Conservation (phyloP, 2,888 invertebrate genomes). For the Noctua comes region DNA sequence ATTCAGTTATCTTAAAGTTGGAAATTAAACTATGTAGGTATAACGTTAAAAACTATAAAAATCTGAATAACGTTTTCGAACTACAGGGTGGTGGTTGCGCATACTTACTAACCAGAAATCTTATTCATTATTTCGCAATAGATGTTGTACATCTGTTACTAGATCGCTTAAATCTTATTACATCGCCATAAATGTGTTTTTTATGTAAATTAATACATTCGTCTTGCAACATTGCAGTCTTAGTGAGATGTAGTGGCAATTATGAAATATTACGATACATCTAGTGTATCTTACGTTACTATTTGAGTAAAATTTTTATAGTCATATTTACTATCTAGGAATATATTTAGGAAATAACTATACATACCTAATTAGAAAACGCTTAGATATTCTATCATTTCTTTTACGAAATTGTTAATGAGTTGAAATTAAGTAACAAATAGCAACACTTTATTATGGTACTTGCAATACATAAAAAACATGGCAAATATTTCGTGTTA, state of each 20-base stretch:
- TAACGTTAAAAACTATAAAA: neutral
- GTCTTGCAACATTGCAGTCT: constrained; percentile 36
- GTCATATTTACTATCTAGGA: no score
- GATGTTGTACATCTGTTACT: constrained; percentile 31
- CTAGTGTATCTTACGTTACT: neutral
- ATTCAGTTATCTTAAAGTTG: neutral
- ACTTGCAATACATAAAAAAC: neutral
- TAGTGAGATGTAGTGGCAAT: constrained; percentile 36
- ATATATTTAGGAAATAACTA: neutral
- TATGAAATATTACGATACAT: constrained; percentile 40
- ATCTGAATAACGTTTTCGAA: neutral
- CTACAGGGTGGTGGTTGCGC: neutral
- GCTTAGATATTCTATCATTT: neutral
- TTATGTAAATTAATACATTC: constrained; percentile 54
- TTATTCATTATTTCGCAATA: constrained; percentile 31
- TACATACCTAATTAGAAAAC: neutral
- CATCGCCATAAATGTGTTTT: constrained; percentile 42
- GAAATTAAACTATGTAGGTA: neutral
- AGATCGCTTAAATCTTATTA: constrained; percentile 46
- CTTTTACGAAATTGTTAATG: neutral
- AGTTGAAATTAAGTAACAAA: neutral
- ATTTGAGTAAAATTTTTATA: constrained; percentile 4
- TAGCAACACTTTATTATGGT: neutral
- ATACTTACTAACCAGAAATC: neutral
- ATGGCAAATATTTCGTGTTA: neutral